These are phyloP conservation scores for Chromis chromis DNA, from an alignment of 2,797 vertebrate species.

Conservation along the genomic window DNA sequence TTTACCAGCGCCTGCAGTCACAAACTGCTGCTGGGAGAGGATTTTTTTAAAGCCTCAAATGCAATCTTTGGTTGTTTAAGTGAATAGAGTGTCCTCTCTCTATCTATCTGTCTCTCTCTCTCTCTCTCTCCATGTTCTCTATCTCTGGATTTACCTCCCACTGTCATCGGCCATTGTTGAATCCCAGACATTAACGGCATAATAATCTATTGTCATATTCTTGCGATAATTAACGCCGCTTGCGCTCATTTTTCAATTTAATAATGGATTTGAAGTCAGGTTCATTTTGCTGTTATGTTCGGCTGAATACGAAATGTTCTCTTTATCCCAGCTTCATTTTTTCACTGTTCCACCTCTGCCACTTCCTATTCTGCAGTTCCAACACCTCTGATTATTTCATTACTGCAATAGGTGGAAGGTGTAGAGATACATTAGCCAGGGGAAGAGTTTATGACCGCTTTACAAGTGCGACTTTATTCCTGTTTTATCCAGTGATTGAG, in stretches of 20 bases:
- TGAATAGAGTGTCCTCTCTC: slow-evolving; percentile 45
- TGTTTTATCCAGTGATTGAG: slow-evolving; percentile 5
- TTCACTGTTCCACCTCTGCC: not conserved
- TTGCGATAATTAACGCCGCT: slow-evolving; percentile 11
- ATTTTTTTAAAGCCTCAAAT: slow-evolving; percentile 74
- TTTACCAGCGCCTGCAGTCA: slow-evolving; percentile 78
- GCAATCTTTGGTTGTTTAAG: slow-evolving; percentile 73
- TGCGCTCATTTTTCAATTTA: slow-evolving; percentile 33
- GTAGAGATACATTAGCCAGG: not conserved
- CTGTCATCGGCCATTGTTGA: slow-evolving; percentile 24
- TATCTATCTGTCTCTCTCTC: not conserved
- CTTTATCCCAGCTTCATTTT: slow-evolving; percentile 11
- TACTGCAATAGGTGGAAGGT: slow-evolving; percentile 14
- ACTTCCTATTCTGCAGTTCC: not conserved
- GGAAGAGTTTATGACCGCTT: not conserved
- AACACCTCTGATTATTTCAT: slow-evolving; percentile 40
- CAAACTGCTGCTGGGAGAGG: slow-evolving; percentile 56
- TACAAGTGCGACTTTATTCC: not conserved
- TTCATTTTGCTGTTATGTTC: slow-evolving; percentile 14
- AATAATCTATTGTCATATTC: slow-evolving; percentile 40
- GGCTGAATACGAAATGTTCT: slow-evolving; percentile 26
- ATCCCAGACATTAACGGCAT: slow-evolving; percentile 24
- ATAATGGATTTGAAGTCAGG: slow-evolving; percentile 41
- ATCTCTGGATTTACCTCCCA: slow-evolving; percentile 28
- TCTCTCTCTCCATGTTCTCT: not conserved